phyloP scores from a whole-genome alignment of 2,797 vertebrate species.

The Crocidura indochinensis region DNA sequence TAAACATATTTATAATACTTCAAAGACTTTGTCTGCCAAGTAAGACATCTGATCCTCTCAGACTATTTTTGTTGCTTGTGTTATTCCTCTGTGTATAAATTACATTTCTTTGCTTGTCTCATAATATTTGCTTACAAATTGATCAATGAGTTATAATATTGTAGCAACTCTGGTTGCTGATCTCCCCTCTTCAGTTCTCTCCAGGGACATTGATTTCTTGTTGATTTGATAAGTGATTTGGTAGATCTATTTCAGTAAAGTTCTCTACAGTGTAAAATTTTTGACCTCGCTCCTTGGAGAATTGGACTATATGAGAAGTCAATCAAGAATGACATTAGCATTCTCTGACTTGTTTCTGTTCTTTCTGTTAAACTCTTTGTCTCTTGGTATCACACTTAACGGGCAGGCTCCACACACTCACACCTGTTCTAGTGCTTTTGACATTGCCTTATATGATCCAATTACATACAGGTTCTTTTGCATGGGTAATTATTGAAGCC shows the following conservation, averaged over 20 bases:
- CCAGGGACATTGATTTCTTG: not conserved
- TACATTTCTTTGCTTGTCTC: not conserved
- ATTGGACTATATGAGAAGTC: not conserved
- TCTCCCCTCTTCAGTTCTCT: not conserved
- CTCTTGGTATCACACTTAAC: not conserved
- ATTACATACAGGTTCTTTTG: not conserved
- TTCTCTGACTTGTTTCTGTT: not conserved
- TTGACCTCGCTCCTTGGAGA: not conserved
- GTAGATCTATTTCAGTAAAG: not conserved
- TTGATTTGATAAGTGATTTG: conserved; percentile 12
- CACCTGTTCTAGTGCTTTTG: not conserved
- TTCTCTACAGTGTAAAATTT: not conserved
- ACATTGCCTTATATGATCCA: not conserved
- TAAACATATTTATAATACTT: not conserved
- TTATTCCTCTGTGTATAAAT: not conserved
- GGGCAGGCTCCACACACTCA: not conserved
- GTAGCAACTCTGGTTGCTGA: not conserved
- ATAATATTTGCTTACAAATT: conserved; percentile 22
- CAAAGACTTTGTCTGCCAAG: not conserved
- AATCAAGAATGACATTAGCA: not conserved
- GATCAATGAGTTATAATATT: conserved; percentile 1
- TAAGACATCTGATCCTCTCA: not conserved
- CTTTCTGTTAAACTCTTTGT: not conserved
- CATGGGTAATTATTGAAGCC: not conserved
- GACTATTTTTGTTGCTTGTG: not conserved